These are phyloP conservation scores for Solen grandis DNA, from an alignment of 1,140 invertebrate species.

Conservation along the genomic window DNA sequence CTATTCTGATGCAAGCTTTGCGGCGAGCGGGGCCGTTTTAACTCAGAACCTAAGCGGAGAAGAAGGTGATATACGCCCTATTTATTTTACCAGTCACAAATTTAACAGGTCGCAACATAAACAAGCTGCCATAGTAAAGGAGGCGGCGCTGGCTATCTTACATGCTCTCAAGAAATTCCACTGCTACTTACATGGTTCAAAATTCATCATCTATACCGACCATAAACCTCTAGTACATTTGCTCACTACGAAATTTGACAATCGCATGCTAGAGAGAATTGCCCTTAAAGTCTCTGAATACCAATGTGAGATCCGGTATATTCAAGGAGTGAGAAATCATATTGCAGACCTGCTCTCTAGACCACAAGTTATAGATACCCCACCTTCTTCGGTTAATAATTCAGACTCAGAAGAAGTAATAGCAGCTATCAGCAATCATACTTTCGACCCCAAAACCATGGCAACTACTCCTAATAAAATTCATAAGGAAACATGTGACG, in stretches of 20 bases:
- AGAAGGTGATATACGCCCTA: too few relatives aligned
- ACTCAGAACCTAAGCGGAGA: too few relatives aligned
- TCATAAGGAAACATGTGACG: neutral
- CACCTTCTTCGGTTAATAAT: constrained; percentile 26
- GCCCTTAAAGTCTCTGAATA: constrained; percentile 56
- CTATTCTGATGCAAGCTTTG: constrained; percentile 61
- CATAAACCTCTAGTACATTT: too few relatives aligned
- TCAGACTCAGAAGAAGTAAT: neutral
- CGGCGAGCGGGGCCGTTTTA: too few relatives aligned
- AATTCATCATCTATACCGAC: constrained; percentile 62
- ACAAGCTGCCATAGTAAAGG: constrained; percentile 57
- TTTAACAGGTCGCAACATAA: constrained; percentile 34
- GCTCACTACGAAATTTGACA: constrained; percentile 61
- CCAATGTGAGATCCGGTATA: constrained; percentile 56
- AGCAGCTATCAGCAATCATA: neutral
- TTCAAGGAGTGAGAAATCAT: constrained; percentile 50
- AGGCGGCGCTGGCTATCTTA: constrained; percentile 57
- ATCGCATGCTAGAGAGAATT: constrained; percentile 62
- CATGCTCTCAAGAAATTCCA: constrained; percentile 60
- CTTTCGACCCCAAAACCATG: constrained; percentile 49
- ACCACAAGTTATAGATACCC: constrained; percentile 29
- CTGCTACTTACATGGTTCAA: constrained; percentile 56
- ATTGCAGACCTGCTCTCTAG: constrained; percentile 60
- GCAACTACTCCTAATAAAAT: constrained; percentile 37
- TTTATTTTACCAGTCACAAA: constrained; percentile 59